Evolutionary conservation across 2,888 invertebrate species (phyloP).

Genomic region (Thereva unica): DNA sequence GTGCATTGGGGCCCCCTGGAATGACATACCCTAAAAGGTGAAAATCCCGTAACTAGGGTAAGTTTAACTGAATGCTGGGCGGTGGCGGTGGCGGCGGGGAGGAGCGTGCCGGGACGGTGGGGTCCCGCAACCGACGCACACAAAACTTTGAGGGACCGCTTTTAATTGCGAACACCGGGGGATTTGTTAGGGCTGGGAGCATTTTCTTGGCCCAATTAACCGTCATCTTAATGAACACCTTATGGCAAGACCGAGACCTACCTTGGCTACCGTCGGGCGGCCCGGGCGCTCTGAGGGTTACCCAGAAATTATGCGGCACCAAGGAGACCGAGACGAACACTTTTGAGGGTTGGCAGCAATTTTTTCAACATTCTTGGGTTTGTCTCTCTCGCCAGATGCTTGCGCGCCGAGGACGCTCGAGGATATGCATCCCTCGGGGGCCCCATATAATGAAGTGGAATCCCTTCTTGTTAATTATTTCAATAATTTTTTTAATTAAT

Average conservation of each 20-base stretch:
- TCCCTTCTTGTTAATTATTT: constrained; percentile 45
- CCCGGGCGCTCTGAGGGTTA: constrained; percentile 40
- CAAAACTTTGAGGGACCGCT: constrained; percentile 11
- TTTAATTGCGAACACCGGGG: constrained; percentile 41
- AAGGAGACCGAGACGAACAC: constrained; percentile 38
- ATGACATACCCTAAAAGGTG: constrained; percentile 21
- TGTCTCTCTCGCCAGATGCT: constrained; percentile 19
- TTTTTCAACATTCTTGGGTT: constrained; percentile 27
- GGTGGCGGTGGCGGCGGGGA: no score
- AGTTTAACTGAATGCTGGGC: constrained; percentile 26
- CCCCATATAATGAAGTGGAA: constrained; percentile 31
- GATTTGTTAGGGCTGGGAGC: constrained; percentile 41
- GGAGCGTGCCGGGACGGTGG: constrained; percentile 7
- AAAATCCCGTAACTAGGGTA: constrained; percentile 33
- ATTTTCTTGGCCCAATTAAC: constrained; percentile 46
- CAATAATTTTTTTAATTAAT: constrained; percentile 48
- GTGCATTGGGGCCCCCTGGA: not conserved
- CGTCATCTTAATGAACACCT: constrained; percentile 47
- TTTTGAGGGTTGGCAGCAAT: constrained; percentile 24
- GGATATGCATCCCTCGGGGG: constrained; percentile 14
- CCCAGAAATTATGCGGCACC: constrained; percentile 40
- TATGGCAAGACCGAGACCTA: constrained; percentile 30
- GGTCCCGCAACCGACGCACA: not conserved
- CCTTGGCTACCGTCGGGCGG: constrained; percentile 18
- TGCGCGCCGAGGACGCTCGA: constrained; percentile 37